Conservation (phyloP, 2,888 invertebrate species). For the Coremacera marginata region DNA sequence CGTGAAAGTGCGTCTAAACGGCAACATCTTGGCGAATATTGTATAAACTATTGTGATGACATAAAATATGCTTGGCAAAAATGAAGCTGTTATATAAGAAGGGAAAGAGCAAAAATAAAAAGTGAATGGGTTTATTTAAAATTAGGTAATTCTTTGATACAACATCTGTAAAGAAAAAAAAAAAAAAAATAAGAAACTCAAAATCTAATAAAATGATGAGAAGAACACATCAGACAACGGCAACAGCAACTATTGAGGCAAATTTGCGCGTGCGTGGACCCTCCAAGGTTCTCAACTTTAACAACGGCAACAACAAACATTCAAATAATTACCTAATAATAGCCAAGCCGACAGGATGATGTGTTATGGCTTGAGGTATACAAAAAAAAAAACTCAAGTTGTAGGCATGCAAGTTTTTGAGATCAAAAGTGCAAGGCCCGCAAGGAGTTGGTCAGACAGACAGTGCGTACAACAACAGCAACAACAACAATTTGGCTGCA, state of each 20-base stretch:
- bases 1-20: no score
- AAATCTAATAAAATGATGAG: not conserved
- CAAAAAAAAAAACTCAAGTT: conserved; percentile 5
- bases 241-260: no score
- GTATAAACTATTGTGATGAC: no score
- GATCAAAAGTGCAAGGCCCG: conserved; percentile 34
- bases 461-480: conserved; percentile 10
- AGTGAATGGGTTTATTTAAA: no score
- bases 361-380: conserved; percentile 30
- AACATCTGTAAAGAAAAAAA: not conserved
- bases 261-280: not conserved
- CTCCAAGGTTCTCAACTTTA: conserved; percentile 32
- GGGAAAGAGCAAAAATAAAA: no score
- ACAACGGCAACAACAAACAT: conserved; percentile 2
- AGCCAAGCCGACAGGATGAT: conserved; percentile 40
- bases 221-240: no score
- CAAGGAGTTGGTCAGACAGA: conserved; percentile 9
- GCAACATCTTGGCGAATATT: no score
- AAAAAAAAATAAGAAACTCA: not conserved
- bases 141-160: no score
- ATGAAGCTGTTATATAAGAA: no score
- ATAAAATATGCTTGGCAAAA: no score
- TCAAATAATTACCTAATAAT: conserved; percentile 41
- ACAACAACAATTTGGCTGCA: not conserved
- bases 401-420: not conserved